A percentile compares a stretch with the other conserved stretches of the same genome.
Conservation (phyloP, 1,140 invertebrate genomes). For the Leptinotarsa defecta region DNA sequence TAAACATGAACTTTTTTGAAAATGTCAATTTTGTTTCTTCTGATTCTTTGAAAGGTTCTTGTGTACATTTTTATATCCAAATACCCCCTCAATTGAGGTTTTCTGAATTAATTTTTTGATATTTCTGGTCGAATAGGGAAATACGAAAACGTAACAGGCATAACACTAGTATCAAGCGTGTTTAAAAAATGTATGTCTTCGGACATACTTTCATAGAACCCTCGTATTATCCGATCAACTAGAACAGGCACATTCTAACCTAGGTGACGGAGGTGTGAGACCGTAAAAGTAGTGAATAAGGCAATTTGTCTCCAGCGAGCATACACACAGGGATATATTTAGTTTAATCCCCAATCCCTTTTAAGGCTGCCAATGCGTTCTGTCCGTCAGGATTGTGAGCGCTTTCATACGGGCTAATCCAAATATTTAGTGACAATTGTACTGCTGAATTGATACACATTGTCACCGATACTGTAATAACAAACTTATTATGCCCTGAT, state of each 20-base stretch:
- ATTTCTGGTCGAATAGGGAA: too few relatives aligned
- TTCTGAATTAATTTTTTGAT: too few relatives aligned
- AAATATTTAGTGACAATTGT: conserved; percentile 35
- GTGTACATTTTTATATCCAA: too few relatives aligned
- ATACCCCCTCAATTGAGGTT: too few relatives aligned
- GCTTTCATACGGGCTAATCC: conserved; percentile 28
- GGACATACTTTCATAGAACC: not conserved
- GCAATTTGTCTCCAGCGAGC: conserved; percentile 24
- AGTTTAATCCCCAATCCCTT: conserved; percentile 23
- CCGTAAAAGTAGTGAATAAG: conserved; percentile 30
- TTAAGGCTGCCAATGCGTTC: conserved; percentile 22
- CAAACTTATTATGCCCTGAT: conserved; percentile 27
- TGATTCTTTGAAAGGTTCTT: too few relatives aligned
- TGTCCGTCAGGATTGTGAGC: conserved; percentile 27
- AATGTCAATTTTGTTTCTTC: too few relatives aligned
- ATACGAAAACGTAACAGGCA: too few relatives aligned
- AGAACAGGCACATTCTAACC: conserved; percentile 9
- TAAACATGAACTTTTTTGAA: too few relatives aligned
- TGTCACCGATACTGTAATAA: conserved; percentile 28
- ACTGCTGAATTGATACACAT: conserved; percentile 29
- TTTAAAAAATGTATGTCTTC: too few relatives aligned
- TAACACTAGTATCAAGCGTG: too few relatives aligned
- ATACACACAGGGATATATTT: conserved; percentile 22
- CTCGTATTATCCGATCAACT: not conserved
- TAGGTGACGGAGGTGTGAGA: conserved; percentile 24